Percentiles rank a stretch among this genome's conserved stretches.
These are phyloP conservation scores for Pyxicephalus adspersus DNA, from an alignment of 2,113 vertebrate genomes.

Conservation along the genomic window DNA sequence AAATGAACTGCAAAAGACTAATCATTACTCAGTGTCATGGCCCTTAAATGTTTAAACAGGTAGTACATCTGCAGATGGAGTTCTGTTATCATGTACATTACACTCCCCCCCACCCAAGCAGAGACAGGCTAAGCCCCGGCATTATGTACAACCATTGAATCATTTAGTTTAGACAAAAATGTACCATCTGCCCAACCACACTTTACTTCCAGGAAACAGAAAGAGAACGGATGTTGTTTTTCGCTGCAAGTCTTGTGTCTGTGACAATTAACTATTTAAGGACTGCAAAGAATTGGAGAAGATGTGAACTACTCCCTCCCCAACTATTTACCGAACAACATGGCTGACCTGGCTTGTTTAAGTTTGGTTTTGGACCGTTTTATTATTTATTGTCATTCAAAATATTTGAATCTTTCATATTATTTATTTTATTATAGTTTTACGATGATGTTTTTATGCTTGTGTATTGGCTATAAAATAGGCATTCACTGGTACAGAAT, in stretches of 20 bases:
- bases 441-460: no score
- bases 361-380: no score
- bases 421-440: no score
- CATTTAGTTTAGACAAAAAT: conserved; percentile 72
- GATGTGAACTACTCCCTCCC: not conserved
- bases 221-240: conserved; percentile 81
- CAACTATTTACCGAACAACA: no score
- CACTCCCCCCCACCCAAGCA: not conserved
- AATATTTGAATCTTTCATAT: no score
- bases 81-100: not conserved
- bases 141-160: conserved; percentile 59
- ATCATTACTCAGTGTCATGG: no score
- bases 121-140: not conserved
- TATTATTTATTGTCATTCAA: no score
- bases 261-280: conserved; percentile 63
- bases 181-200: conserved; percentile 75
- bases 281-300: conserved; percentile 27
- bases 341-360: not conserved
- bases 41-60: no score
- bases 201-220: conserved; percentile 75
- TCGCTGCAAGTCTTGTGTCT: conserved; percentile 66
- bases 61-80: not conserved
- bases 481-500: no score
- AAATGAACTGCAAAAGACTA: no score
- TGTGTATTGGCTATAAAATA: no score